phyloP scores from a whole-genome alignment of 2,113 vertebrate species.

The Coturnix japonica region DNA sequence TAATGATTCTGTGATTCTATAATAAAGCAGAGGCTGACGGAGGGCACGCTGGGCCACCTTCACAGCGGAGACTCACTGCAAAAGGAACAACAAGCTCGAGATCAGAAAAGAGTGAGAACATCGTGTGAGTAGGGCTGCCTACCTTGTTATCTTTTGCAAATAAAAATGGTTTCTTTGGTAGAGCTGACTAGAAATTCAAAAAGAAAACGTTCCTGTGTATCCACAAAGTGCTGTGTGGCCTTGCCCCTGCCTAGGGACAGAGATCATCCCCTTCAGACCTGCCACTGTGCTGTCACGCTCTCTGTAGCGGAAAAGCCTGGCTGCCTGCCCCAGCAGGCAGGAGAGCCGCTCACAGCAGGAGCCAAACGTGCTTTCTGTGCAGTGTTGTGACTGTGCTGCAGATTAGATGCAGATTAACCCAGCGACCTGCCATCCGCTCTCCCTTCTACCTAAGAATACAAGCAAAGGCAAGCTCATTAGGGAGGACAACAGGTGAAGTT shows the following conservation, averaged over 20 bases:
- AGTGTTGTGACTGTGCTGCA: constrained; percentile 9
- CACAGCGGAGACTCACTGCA: neutral
- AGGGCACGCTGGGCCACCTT: neutral
- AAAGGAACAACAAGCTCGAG: constrained; percentile 8
- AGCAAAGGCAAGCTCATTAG: constrained; percentile 40
- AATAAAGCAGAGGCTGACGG: neutral
- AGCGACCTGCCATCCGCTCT: constrained; percentile 32
- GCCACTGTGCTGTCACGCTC: neutral
- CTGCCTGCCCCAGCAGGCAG: neutral
- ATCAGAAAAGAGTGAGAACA: neutral
- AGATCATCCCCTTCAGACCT: neutral
- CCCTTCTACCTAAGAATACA: constrained; percentile 7
- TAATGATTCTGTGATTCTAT: no score
- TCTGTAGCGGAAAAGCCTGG: constrained; percentile 5
- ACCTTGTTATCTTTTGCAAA: neutral
- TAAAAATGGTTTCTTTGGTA: neutral
- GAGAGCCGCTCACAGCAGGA: constrained; percentile 4
- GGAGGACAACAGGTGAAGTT: constrained; percentile 8
- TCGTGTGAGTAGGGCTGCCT: neutral
- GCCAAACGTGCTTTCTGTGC: constrained; percentile 3
- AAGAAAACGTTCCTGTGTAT: neutral
- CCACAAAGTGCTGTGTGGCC: neutral
- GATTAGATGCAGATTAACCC: constrained; percentile 63
- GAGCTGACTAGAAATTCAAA: neutral
- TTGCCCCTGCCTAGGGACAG: neutral